Conservation (phyloP, 2,888 invertebrate genomes). For the Drosophila nr. perissopoda region DNA sequence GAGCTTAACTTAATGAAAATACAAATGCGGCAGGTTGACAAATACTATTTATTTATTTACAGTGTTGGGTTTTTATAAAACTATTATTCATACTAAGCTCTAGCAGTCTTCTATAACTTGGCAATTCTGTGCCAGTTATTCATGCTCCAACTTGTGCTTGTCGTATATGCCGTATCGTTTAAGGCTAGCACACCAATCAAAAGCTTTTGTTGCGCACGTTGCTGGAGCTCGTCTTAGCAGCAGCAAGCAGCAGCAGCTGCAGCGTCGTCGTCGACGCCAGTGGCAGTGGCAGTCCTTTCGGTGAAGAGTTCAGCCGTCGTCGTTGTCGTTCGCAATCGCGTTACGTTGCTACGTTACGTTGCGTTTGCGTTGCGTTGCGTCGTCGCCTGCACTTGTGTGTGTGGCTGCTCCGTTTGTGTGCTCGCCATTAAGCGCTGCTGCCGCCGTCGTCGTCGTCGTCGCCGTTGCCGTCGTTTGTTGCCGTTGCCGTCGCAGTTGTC, state of each 20-base stretch:
- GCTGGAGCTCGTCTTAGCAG: constrained; percentile 38
- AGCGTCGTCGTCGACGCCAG: constrained; percentile 54
- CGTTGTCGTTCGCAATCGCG: constrained; percentile 27
- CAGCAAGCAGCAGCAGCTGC: constrained; percentile 48
- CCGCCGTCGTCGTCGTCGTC: constrained; percentile 43
- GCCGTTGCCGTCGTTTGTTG: constrained; percentile 30
- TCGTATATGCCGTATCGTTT: constrained; percentile 25
- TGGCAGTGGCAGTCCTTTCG: constrained; percentile 80
- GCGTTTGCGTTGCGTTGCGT: constrained; percentile 11
- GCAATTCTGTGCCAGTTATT: neutral
- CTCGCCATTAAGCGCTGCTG: constrained; percentile 39
- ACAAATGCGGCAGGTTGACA: neutral
- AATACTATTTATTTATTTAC: neutral
- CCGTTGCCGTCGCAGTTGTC: constrained; percentile 44
- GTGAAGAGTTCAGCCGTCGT: constrained; percentile 75
- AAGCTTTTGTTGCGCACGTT: constrained; percentile 52
- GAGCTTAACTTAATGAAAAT: neutral
- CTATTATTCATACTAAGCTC: neutral
- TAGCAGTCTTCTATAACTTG: neutral
- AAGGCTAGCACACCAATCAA: constrained; percentile 20
- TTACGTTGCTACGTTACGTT: constrained; percentile 10
- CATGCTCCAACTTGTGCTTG: neutral
- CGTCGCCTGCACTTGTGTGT: constrained; percentile 23
- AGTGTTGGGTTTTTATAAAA: neutral
- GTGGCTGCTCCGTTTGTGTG: constrained; percentile 18